A percentile compares a stretch with the other conserved stretches of the same genome.
These are phyloP conservation scores for Ectemnius cavifrons DNA, from an alignment of 2,888 invertebrate species.

Conservation along the genomic window DNA sequence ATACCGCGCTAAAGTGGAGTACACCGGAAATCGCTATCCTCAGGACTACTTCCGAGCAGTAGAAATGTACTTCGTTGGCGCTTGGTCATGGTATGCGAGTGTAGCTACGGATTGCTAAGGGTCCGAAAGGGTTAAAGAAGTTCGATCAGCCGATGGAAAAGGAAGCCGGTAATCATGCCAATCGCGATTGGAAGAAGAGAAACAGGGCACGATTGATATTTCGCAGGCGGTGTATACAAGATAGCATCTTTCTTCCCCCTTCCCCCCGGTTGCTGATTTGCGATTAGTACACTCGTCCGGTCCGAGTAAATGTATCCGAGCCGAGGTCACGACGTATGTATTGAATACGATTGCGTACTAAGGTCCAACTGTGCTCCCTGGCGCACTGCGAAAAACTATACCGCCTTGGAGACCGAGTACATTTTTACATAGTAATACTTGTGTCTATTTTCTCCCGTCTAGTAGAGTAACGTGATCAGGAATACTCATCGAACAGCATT, in stretches of 20 bases:
- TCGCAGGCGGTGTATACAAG: constrained; percentile 25
- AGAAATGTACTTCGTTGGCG: too few relatives aligned
- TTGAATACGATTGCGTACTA: constrained; percentile 32
- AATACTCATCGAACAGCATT: too few relatives aligned
- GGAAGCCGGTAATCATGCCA: background rate
- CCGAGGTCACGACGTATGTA: constrained; percentile 31
- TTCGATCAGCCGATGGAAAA: background rate
- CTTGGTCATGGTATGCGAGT: background rate
- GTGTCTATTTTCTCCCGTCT: too few relatives aligned
- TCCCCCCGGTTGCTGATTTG: constrained; percentile 34
- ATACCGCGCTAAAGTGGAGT: too few relatives aligned
- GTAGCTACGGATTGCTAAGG: background rate
- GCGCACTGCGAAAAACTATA: too few relatives aligned
- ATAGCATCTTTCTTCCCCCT: too few relatives aligned
- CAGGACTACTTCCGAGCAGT: background rate
- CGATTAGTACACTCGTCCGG: constrained; percentile 51
- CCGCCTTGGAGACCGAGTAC: too few relatives aligned
- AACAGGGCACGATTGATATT: constrained; percentile 36
- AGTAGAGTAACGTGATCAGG: too few relatives aligned
- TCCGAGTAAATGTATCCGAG: constrained; percentile 34
- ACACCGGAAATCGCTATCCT: too few relatives aligned
- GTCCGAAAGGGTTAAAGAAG: background rate
- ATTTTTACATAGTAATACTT: too few relatives aligned
- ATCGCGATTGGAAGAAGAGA: background rate
- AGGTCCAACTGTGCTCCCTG: background rate